A percentile compares a stretch with the other conserved stretches of the same genome.
Conservation (phyloP, 2,888 invertebrate species). For the Labia minor region DNA sequence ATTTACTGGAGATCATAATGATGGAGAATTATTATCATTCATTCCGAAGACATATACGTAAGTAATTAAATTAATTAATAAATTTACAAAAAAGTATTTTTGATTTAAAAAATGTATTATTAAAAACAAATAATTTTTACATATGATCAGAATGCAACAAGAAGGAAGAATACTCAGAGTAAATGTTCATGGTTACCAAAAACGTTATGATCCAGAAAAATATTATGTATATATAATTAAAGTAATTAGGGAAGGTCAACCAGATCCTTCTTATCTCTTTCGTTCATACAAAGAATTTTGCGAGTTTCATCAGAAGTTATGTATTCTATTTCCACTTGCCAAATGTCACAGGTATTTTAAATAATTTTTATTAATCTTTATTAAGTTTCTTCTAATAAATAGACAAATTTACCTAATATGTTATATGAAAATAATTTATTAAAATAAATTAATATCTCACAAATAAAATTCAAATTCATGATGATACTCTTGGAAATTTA, state of each 20-base stretch:
- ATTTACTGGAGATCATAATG: conserved; percentile 74
- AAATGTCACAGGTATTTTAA: conserved; percentile 70
- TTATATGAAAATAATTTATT: conserved; percentile 17
- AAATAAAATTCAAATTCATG: too few relatives aligned
- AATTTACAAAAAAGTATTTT: conserved; percentile 15
- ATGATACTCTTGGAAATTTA: too few relatives aligned
- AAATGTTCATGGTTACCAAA: conserved; percentile 80
- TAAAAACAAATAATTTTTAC: conserved; percentile 18
- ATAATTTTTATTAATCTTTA: conserved; percentile 21
- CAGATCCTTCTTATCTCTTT: conserved; percentile 79
- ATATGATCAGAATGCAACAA: conserved; percentile 56
- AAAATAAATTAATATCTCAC: too few relatives aligned
- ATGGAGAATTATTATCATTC: conserved; percentile 76
- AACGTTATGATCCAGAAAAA: conserved; percentile 93
- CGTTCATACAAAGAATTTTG: conserved; percentile 94
- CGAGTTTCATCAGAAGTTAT: conserved; percentile 90
- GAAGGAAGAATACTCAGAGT: conserved; percentile 82
- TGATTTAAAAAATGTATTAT: neutral
- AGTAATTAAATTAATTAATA: conserved; percentile 35
- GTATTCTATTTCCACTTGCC: conserved; percentile 80
- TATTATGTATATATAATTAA: conserved; percentile 87
- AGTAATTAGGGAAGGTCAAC: conserved; percentile 72
- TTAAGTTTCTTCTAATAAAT: conserved; percentile 18
- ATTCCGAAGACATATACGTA: conserved; percentile 89
- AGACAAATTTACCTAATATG: neutral